Evolutionary conservation across 2,888 invertebrate species (phyloP).

Genomic region (Ferdinandea cuprea): DNA sequence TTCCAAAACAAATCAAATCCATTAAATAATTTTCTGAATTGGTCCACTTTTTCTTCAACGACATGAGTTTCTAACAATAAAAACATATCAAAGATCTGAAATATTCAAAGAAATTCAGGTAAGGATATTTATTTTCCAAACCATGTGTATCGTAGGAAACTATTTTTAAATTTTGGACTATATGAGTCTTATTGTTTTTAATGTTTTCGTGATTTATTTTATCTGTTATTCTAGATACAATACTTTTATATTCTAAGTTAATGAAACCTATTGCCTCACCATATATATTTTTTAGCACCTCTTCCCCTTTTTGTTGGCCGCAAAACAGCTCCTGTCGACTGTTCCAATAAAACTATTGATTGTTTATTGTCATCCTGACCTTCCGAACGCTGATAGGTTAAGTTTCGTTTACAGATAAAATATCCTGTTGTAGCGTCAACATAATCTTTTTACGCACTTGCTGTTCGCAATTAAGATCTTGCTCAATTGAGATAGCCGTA

Average conservation of each 20-base stretch:
- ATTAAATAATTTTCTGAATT: slow-evolving; percentile 12
- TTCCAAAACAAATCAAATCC: slow-evolving; percentile 17
- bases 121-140: slow-evolving; percentile 14
- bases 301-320: too few species aligned
- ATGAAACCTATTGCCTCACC: too few species aligned
- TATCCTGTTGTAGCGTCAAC: slow-evolving; percentile 9
- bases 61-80: too few species aligned
- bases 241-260: too few species aligned
- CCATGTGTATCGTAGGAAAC: not conserved
- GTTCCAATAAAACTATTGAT: slow-evolving; percentile 7
- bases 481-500: too few species aligned
- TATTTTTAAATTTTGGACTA: too few species aligned
- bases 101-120: slow-evolving; percentile 13
- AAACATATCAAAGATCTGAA: slow-evolving; percentile 9
- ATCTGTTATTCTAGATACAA: too few species aligned
- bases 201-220: not conserved
- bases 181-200: too few species aligned
- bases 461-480: not conserved
- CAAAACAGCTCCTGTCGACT: too few species aligned
- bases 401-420: slow-evolving; percentile 14
- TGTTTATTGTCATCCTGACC: slow-evolving; percentile 13
- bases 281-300: too few species aligned
- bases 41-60: slow-evolving; percentile 11
- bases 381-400: slow-evolving; percentile 16
- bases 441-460: not conserved